Percentiles rank a stretch among this genome's conserved stretches.
phyloP scores from a whole-genome alignment of 2,113 vertebrate genomes.

The Coturnix japonica region DNA sequence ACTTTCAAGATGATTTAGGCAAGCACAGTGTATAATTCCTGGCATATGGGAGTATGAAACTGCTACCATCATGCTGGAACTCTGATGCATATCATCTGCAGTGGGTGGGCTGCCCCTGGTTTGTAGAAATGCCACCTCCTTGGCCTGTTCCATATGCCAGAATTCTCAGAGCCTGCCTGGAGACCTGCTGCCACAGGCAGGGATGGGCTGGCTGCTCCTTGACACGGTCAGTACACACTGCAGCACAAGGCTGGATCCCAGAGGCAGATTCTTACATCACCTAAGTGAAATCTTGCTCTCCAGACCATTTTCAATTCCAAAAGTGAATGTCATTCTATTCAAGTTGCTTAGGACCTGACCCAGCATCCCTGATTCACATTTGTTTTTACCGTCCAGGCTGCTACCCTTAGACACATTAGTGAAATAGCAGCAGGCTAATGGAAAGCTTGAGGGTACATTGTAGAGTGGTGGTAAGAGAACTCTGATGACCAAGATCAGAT shows the following conservation, averaged over 20 bases:
- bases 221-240: not conserved
- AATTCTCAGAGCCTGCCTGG: not conserved
- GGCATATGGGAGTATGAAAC: not conserved
- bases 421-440: not conserved
- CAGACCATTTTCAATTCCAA: not conserved
- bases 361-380: not conserved
- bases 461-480: not conserved
- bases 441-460: not conserved
- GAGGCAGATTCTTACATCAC: not conserved
- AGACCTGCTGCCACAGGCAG: not conserved
- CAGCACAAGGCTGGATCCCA: not conserved
- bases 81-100: accelerated
- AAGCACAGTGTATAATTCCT: not conserved
- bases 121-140: not conserved
- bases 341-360: not conserved
- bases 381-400: not conserved
- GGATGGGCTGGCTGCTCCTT: not conserved
- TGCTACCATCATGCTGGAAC: not conserved
- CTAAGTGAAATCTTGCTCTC: not conserved
- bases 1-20: not conserved
- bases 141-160: not conserved
- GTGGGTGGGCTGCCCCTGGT: not conserved
- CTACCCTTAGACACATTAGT: not conserved
- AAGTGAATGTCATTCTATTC: not conserved
- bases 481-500: not conserved